Evolutionary conservation across 1,140 invertebrate genomes (phyloP).

Genomic region (Ectropis grisescens): DNA sequence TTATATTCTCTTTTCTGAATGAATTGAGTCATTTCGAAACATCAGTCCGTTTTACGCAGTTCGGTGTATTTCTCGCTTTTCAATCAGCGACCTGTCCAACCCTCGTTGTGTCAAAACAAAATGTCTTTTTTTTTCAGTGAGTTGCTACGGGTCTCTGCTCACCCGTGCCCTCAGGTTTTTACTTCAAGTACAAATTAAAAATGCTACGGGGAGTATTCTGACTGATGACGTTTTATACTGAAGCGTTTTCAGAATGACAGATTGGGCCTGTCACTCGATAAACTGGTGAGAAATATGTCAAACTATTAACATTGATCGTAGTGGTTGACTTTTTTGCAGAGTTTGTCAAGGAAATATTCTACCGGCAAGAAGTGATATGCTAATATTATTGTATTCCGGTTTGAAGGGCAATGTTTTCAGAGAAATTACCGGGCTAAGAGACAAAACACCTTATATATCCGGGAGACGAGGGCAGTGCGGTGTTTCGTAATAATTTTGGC

Average conservation of each 20-base stretch:
- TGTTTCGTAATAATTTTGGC: no score
- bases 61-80: neutral
- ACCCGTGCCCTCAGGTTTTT: conserved; percentile 50
- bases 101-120: conserved; percentile 48
- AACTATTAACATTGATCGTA: neutral
- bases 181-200: conserved; percentile 59
- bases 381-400: no score
- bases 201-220: conserved; percentile 28
- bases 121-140: conserved; percentile 39
- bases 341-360: no score
- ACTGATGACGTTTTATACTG: neutral
- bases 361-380: no score
- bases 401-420: no score
- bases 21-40: no score
- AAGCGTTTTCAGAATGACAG: neutral
- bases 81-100: conserved; percentile 15
- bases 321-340: no score
- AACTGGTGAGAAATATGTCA: neutral
- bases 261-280: neutral
- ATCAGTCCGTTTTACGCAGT: no score
- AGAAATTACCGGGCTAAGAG: no score
- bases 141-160: conserved; percentile 23
- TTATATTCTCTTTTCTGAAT: no score
- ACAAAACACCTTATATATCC: no score
- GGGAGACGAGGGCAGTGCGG: no score